phyloP scores from a whole-genome alignment of 1,140 invertebrate genomes.

The Eumaeus atala region DNA sequence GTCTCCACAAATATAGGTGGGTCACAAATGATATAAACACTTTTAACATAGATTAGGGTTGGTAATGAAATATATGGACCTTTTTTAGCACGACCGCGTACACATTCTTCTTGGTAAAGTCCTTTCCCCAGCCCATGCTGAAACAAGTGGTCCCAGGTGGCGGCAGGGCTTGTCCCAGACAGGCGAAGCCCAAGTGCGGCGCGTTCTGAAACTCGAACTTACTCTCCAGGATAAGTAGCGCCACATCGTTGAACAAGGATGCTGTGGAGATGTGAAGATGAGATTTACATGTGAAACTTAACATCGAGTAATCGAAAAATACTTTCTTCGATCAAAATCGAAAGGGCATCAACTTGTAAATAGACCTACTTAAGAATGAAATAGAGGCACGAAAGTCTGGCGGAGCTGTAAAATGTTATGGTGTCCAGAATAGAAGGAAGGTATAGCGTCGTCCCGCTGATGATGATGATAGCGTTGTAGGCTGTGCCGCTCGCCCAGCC shows the following conservation, averaged over 20 bases:
- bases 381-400: too few species aligned
- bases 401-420: too few species aligned
- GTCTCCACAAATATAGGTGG: too few species aligned
- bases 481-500: too few species aligned
- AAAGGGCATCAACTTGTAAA: background rate
- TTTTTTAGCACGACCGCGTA: constrained; percentile 30
- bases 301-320: background rate
- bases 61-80: too few species aligned
- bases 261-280: constrained; percentile 17
- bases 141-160: constrained; percentile 20
- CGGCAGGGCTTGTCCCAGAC: constrained; percentile 17
- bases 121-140: constrained; percentile 36
- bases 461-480: too few species aligned
- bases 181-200: constrained; percentile 30
- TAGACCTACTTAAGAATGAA: too few species aligned
- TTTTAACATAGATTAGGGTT: too few species aligned
- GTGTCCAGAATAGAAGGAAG: too few species aligned
- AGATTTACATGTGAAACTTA: background rate
- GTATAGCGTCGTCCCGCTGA: too few species aligned
- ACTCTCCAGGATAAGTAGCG: constrained; percentile 22
- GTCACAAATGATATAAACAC: too few species aligned
- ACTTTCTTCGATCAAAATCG: background rate
- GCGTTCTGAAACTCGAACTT: constrained; percentile 18
- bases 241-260: constrained; percentile 29
- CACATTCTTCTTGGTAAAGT: constrained; percentile 18